Percentiles rank a stretch among this genome's conserved stretches.
These are phyloP conservation scores for Clunio marinus DNA, from an alignment of 2,888 invertebrate genomes.

Conservation along the genomic window DNA sequence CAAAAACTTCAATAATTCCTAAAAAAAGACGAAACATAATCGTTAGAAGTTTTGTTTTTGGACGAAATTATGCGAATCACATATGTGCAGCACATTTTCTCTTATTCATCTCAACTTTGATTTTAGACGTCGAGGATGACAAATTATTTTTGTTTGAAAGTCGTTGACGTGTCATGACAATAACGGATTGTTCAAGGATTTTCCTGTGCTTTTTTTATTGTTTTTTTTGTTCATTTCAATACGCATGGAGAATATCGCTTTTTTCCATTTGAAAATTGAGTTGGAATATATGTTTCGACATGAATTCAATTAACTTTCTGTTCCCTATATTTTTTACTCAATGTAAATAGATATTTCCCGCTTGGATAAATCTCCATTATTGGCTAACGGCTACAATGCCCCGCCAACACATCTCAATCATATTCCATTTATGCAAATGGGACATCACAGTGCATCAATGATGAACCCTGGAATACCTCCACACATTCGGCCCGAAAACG, in stretches of 20 bases:
- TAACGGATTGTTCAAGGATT: too few relatives aligned
- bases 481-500: constrained; percentile 78
- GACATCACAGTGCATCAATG: constrained; percentile 66
- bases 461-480: constrained; percentile 85
- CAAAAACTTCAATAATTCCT: constrained; percentile 3
- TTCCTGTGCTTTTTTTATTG: too few relatives aligned
- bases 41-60: constrained; percentile 10
- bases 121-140: constrained; percentile 27
- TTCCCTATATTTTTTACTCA: too few relatives aligned
- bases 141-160: constrained; percentile 35
- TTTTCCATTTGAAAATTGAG: neutral
- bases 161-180: too few relatives aligned
- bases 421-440: constrained; percentile 92
- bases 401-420: constrained; percentile 87
- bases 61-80: constrained; percentile 36
- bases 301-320: constrained; percentile 28
- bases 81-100: constrained; percentile 38
- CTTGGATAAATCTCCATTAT: constrained; percentile 84
- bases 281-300: constrained; percentile 32
- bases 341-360: constrained; percentile 86
- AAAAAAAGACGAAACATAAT: neutral
- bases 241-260: too few relatives aligned
- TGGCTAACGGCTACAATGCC: constrained; percentile 92
- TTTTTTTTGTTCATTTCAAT: too few relatives aligned
- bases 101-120: constrained; percentile 19